Evolutionary conservation across 2,888 invertebrate genomes (phyloP).

Genomic region (Caenorhabditis sulstoni): DNA sequence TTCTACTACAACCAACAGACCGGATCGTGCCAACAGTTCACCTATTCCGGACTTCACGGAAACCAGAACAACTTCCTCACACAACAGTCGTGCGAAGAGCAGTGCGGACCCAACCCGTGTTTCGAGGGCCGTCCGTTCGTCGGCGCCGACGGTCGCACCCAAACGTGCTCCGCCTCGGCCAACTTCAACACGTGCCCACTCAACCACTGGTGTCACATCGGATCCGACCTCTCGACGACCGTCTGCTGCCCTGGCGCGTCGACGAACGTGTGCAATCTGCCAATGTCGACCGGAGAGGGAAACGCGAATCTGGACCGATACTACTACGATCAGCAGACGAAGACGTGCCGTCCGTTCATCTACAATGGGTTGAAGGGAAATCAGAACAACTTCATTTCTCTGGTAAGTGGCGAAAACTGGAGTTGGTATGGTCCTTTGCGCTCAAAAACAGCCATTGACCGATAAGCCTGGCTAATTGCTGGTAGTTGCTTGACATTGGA

Average conservation of each 20-base stretch:
- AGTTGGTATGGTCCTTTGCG: too few species aligned
- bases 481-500: too few species aligned
- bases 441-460: too few species aligned
- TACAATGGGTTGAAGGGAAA: constrained; percentile 80
- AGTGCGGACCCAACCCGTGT: constrained; percentile 76
- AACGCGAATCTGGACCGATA: constrained; percentile 77
- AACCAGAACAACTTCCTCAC: constrained; percentile 79
- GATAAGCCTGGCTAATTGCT: too few species aligned
- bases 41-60: constrained; percentile 76
- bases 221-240: constrained; percentile 75
- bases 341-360: constrained; percentile 77
- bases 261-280: constrained; percentile 77
- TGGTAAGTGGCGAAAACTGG: constrained; percentile 43
- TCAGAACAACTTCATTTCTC: constrained; percentile 80
- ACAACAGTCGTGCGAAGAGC: constrained; percentile 73
- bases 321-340: constrained; percentile 75
- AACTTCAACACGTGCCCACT: constrained; percentile 78
- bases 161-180: constrained; percentile 77
- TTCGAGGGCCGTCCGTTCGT: constrained; percentile 77
- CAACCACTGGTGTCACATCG: constrained; percentile 80
- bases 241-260: constrained; percentile 80
- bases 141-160: constrained; percentile 76
- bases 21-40: constrained; percentile 76
- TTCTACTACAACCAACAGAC: constrained; percentile 77
- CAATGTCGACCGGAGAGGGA: constrained; percentile 80